Evolutionary conservation across 2,888 invertebrate species (phyloP).

Genomic region (Scaptomyza tumidula): DNA sequence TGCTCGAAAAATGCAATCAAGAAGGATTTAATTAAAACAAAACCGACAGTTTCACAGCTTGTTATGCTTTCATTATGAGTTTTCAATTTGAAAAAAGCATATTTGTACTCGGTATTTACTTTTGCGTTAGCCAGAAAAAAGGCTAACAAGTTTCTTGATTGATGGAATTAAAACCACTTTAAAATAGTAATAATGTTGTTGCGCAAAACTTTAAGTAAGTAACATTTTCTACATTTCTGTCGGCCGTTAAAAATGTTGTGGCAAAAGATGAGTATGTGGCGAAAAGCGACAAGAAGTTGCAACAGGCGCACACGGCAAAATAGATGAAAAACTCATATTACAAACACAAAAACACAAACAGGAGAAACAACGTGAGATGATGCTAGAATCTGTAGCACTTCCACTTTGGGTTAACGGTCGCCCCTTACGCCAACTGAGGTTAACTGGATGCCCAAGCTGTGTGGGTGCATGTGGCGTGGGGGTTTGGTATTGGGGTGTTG

Average conservation of each 20-base stretch:
- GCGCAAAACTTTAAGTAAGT: not conserved
- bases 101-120: too few species aligned
- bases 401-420: conserved; percentile 33
- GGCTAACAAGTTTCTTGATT: too few species aligned
- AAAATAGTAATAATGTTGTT: not conserved
- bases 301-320: not conserved
- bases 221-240: not conserved
- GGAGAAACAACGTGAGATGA: conserved; percentile 53
- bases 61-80: not conserved
- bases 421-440: not conserved
- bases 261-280: conserved; percentile 43
- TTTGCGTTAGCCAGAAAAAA: too few species aligned
- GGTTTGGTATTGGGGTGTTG: too few species aligned
- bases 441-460: not conserved
- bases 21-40: not conserved
- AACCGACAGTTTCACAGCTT: not conserved
- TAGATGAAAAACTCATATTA: not conserved
- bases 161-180: too few species aligned
- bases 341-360: conserved; percentile 4
- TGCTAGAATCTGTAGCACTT: conserved; percentile 54
- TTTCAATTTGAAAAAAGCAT: not conserved
- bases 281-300: conserved; percentile 11
- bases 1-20: too few species aligned
- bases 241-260: conserved; percentile 7
- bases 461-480: not conserved